Percentiles rank a stretch among this genome's conserved stretches.
phyloP scores from a whole-genome alignment of 2,888 invertebrate genomes.

The Drosophila parthenogenetica region DNA sequence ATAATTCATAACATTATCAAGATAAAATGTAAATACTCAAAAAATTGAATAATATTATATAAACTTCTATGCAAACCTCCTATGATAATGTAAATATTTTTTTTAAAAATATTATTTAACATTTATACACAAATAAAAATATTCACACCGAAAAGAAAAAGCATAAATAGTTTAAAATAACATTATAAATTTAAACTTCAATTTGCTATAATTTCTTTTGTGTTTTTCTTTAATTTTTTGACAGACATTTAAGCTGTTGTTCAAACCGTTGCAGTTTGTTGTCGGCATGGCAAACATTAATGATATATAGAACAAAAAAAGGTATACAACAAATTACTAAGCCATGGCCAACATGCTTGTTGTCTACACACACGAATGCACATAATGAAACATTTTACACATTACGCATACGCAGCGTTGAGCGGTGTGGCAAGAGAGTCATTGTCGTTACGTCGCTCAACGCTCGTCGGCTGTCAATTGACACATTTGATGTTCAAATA shows the following conservation, averaged over 20 bases:
- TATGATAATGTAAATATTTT: neutral
- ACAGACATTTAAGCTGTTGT: neutral
- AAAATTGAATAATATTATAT: too few species aligned
- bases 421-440: conserved; percentile 24
- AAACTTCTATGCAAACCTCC: too few species aligned
- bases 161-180: neutral
- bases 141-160: neutral
- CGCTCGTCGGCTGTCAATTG: conserved; percentile 66
- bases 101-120: too few species aligned
- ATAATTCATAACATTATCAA: too few species aligned
- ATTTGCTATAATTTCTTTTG: neutral
- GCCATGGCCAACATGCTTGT: conserved; percentile 55
- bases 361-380: conserved; percentile 23
- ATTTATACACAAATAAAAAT: too few species aligned
- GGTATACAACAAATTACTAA: conserved; percentile 50
- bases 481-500: conserved; percentile 75
- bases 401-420: conserved; percentile 65
- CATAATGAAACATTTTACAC: conserved; percentile 53
- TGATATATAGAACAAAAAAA: conserved; percentile 19
- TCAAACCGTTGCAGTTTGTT: neutral
- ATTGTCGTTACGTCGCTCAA: conserved; percentile 1
- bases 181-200: neutral
- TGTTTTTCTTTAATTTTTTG: neutral
- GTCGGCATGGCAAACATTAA: neutral
- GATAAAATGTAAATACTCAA: too few species aligned